Evolutionary conservation across 2,888 invertebrate species (phyloP).

Genomic region (Drosophila neonasuta): DNA sequence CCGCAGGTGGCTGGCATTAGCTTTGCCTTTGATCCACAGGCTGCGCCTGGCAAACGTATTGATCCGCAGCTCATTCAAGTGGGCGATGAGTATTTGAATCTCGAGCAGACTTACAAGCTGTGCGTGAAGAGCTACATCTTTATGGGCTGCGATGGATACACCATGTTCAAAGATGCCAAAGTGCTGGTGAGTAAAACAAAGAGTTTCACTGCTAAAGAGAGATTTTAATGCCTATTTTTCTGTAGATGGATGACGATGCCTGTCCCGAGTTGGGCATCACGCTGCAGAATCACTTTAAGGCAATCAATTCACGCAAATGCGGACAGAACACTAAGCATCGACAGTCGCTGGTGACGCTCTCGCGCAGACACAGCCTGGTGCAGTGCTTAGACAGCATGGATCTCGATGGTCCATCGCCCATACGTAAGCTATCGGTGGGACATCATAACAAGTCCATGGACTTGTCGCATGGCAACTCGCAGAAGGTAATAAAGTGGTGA

Average conservation of each 20-base stretch:
- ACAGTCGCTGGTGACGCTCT: conserved; percentile 92
- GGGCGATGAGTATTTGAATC: conserved; percentile 91
- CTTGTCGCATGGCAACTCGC: conserved; percentile 76
- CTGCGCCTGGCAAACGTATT: conserved; percentile 87
- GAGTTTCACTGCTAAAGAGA: neutral
- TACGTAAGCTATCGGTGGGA: conserved; percentile 83
- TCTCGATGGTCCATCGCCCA: conserved; percentile 88
- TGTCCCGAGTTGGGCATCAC: conserved; percentile 92
- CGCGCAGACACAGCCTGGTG: conserved; percentile 90
- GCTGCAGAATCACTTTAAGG: conserved; percentile 94
- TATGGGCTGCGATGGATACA: conserved; percentile 93
- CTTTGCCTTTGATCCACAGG: conserved; percentile 89
- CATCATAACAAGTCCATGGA: conserved; percentile 80
- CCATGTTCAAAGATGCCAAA: conserved; percentile 88
- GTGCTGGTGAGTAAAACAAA: conserved; percentile 85
- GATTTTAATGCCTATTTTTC: neutral
- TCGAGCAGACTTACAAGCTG: conserved; percentile 88
- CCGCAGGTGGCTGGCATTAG: conserved; percentile 91
- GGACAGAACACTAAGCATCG: conserved; percentile 89
- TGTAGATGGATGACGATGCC: conserved; percentile 91
- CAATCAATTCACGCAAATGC: conserved; percentile 89
- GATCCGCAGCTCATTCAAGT: conserved; percentile 89
- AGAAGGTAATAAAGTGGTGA: conserved; percentile 68
- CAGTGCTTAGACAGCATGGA: conserved; percentile 89
- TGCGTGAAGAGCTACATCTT: conserved; percentile 92